Conservation (phyloP, 2,888 invertebrate species). For the Lithophane ornitopus region DNA sequence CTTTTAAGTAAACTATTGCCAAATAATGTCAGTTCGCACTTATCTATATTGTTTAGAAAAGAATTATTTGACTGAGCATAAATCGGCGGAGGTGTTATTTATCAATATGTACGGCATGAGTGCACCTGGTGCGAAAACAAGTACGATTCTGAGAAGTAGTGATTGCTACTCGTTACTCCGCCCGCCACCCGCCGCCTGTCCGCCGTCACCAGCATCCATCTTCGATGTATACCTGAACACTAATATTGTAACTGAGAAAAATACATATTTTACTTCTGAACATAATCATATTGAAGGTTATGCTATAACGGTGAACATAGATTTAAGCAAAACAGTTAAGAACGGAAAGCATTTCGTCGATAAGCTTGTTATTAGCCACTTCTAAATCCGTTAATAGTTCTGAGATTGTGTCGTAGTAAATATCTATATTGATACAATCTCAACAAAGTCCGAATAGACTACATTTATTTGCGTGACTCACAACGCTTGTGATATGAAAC, state of each 20-base stretch:
- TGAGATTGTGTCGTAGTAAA: slow-evolving; percentile 46
- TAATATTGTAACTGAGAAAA: slow-evolving; percentile 40
- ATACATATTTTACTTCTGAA: slow-evolving; percentile 21
- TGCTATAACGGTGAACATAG: slow-evolving; percentile 12
- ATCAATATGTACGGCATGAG: slow-evolving; percentile 73
- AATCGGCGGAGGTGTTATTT: slow-evolving; percentile 64
- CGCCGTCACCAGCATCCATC: slow-evolving; percentile 59
- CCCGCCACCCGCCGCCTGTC: slow-evolving; percentile 54
- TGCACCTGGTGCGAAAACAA: slow-evolving; percentile 83
- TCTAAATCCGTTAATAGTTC: slow-evolving; percentile 36
- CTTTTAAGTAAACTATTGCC: slow-evolving; percentile 48
- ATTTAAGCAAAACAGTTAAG: slow-evolving; percentile 15
- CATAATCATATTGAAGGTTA: slow-evolving; percentile 22
- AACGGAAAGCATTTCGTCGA: slow-evolving; percentile 19
- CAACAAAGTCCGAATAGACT: slow-evolving; percentile 62
- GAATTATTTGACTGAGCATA: slow-evolving; percentile 62
- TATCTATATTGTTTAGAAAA: slow-evolving; percentile 54
- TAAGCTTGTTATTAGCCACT: background rate
- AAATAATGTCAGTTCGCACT: slow-evolving; percentile 58
- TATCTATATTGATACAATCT: slow-evolving; percentile 65
- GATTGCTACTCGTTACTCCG: slow-evolving; percentile 77
- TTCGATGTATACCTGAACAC: slow-evolving; percentile 46
- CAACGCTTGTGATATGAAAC: slow-evolving; percentile 75
- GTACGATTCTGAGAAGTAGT: slow-evolving; percentile 81
- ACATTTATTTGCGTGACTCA: slow-evolving; percentile 82